Conservation (phyloP, 2,113 vertebrate genomes). For the Chloroceryle aenea region DNA sequence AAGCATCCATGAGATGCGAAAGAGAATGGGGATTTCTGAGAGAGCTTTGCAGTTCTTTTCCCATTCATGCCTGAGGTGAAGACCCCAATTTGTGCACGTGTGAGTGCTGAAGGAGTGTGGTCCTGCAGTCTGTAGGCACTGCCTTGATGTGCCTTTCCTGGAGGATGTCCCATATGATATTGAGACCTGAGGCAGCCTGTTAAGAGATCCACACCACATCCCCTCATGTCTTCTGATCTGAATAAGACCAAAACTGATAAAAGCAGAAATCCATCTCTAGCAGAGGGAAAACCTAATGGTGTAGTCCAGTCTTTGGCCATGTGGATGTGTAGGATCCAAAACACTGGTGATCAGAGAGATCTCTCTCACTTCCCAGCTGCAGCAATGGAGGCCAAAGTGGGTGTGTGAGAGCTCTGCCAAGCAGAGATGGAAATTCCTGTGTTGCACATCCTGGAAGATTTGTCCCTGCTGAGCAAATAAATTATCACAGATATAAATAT, state of each 20-base stretch:
- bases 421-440: not conserved
- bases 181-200: not conserved
- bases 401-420: not conserved
- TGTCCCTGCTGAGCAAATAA: not conserved
- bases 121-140: not conserved
- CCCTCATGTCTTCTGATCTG: not conserved
- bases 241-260: not conserved
- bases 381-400: not conserved
- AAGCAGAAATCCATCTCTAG: not conserved
- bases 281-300: not conserved
- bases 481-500: not conserved
- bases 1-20: not conserved
- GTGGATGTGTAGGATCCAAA: not conserved
- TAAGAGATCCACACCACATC: not conserved
- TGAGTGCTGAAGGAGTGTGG: not conserved
- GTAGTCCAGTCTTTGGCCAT: not conserved
- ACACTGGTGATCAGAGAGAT: not conserved
- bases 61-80: not conserved
- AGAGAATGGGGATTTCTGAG: not conserved
- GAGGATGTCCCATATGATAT: no score
- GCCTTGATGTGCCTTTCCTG: accelerated
- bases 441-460: not conserved
- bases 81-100: not conserved
- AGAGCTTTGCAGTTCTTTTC: not conserved
- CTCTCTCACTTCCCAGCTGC: not conserved